Evolutionary conservation across 2,797 vertebrate species (phyloP), one percentile per base, ranked within the genome.

Genomic region (Cirrhinus molitorella): DNA sequence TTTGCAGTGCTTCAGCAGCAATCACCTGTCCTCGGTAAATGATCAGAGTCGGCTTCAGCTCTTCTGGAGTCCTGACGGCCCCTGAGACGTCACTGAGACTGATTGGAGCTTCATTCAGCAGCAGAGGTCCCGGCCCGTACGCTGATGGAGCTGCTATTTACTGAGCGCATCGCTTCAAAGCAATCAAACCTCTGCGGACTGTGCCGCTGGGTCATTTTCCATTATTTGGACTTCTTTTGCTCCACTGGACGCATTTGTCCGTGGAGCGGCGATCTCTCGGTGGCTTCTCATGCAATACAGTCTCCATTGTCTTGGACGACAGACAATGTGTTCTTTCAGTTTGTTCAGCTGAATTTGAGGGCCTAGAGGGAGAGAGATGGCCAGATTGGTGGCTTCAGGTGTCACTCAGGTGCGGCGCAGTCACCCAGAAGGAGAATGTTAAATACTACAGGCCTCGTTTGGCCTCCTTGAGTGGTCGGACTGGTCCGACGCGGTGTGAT

Each of bases 171-270:
- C 11, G 43, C 73, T 57, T 63, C 40, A 71, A 92, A 92, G 88
- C 88, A 88, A 81, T 89, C 91, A 88, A 90, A 16, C 68, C 19
- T 47, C 25, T 45, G 28, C 14, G 9, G 2, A 71, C 74, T 88
- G 80, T 86, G 83, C 61, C 78, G 68, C 55, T 74, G 87, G 87
- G 90, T 92, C 87, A 89, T 91, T 93, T 93, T 92, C 90, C 88
- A 89, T 88, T 84, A 91, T 89, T 85, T 79, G 83, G 13, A 78
- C 17, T 49, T 16, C n/a, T 68, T 47, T 66, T 23, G 13, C 67
- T 80, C 37, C 40, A 12, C n/a, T 75, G 76, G 47, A 76, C 2
- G 8, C 21, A 7, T 51, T 75, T 86, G 83, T 83, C 3, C 11
- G 23, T 19, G 8, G 45, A 86, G 86, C 72, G 84, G 75, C 71